Conservation (phyloP, 2,797 vertebrate genomes). For the Acrossocheilus wenchowensis region DNA sequence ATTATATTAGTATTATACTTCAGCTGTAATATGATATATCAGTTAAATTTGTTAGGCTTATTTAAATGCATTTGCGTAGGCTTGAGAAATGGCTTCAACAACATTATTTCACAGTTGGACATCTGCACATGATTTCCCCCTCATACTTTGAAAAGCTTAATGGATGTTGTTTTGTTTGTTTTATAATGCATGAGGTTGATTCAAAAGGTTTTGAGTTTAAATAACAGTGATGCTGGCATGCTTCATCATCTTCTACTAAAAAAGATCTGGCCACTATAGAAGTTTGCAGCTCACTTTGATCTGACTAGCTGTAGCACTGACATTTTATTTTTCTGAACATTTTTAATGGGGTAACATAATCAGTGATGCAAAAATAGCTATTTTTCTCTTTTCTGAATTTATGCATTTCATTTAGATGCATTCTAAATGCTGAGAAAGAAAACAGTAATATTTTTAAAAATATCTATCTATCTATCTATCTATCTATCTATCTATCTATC, state of each 20-base stretch:
- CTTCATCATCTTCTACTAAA: background rate
- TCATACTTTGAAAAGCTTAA: background rate
- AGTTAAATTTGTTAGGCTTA: background rate
- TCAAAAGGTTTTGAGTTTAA: background rate
- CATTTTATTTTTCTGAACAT: background rate
- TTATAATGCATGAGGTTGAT: conserved; percentile 29
- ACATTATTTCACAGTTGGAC: background rate
- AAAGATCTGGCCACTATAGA: background rate
- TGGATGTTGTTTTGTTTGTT: conserved; percentile 28
- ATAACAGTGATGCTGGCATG: background rate
- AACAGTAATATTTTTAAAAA: no score
- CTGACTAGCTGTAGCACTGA: background rate
- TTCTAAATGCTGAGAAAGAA: background rate
- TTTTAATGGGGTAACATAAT: background rate
- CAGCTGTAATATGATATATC: background rate
- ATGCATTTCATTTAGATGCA: background rate
- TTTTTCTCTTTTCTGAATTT: background rate
- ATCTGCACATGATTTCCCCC: background rate
- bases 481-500: no score
- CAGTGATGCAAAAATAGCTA: background rate
- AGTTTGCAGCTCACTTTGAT: background rate
- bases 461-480: no score
- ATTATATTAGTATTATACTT: background rate
- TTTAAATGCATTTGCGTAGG: background rate
- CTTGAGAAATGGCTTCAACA: background rate